phyloP scores from a whole-genome alignment of 2,888 invertebrate species.

The Agrochola lota region DNA sequence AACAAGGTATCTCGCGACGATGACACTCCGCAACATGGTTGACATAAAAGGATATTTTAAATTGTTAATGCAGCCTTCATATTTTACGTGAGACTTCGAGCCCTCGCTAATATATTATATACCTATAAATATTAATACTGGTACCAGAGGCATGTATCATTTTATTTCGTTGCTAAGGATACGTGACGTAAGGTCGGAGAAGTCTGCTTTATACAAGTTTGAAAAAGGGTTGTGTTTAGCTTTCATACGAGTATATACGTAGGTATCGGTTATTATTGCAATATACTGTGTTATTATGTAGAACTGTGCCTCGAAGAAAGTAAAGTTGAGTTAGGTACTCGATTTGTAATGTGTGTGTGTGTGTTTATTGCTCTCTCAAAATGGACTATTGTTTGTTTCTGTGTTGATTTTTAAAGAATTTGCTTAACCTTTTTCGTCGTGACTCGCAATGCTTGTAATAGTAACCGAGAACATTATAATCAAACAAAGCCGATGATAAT shows the following conservation, averaged over 20 bases:
- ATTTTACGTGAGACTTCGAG: constrained; percentile 58
- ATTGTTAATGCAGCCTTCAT: constrained; percentile 61
- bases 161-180: constrained; percentile 61
- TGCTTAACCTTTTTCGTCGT: too few species aligned
- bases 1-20: constrained; percentile 17
- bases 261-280: background rate
- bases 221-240: constrained; percentile 24
- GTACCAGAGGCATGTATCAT: constrained; percentile 52
- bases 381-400: background rate
- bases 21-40: constrained; percentile 34
- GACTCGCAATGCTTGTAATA: background rate
- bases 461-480: background rate
- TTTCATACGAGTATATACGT: background rate
- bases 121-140: constrained; percentile 36
- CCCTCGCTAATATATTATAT: constrained; percentile 56
- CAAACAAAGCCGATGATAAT: too few species aligned
- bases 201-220: constrained; percentile 7
- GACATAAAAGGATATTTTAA: constrained; percentile 63
- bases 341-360: background rate
- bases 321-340: too few species aligned
- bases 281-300: background rate
- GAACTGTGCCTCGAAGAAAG: background rate
- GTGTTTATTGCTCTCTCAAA: background rate
- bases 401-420: too few species aligned
- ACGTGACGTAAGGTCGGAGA: constrained; percentile 45